phyloP scores from a whole-genome alignment of 2,888 invertebrate genomes.

The Didymodactylos carnosus region DNA sequence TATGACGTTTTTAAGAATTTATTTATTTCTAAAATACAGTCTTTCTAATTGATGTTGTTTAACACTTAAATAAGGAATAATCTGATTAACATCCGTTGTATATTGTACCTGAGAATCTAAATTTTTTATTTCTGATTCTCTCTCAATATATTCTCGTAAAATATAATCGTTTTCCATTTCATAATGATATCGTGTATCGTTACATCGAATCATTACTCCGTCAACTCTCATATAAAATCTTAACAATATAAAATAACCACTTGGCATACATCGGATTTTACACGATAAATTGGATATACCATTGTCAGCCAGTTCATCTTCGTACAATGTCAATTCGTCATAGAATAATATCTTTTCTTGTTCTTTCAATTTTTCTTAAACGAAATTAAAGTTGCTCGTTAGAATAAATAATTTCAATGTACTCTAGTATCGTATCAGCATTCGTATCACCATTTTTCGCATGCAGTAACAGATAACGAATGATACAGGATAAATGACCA shows the following conservation, averaged over 20 bases:
- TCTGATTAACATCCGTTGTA: not conserved
- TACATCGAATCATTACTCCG: constrained; percentile 62
- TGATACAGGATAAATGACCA: no score
- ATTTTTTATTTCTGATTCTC: not conserved
- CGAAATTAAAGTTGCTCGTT: constrained; percentile 65
- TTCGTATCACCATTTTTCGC: no score
- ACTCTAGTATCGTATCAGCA: no score
- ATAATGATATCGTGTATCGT: constrained; percentile 54
- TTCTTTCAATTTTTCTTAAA: constrained; percentile 61
- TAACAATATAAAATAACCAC: constrained; percentile 66
- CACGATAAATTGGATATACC: constrained; percentile 71
- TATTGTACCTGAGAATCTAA: not conserved
- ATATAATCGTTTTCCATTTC: constrained; percentile 2
- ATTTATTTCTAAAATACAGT: not conserved
- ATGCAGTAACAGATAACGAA: no score
- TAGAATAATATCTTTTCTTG: constrained; percentile 80
- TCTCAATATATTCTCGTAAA: constrained; percentile 8
- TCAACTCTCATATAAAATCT: constrained; percentile 84
- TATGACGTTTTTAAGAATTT: no score
- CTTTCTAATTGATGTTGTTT: not conserved
- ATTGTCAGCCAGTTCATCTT: constrained; percentile 94
- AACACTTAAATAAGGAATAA: not conserved
- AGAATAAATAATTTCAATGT: no score
- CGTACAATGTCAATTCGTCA: constrained; percentile 74
- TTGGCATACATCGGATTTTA: constrained; percentile 63